These are phyloP conservation scores for Pocillopora grandis DNA, from an alignment of 92 coral and sea anemone species.

Conservation along the genomic window DNA sequence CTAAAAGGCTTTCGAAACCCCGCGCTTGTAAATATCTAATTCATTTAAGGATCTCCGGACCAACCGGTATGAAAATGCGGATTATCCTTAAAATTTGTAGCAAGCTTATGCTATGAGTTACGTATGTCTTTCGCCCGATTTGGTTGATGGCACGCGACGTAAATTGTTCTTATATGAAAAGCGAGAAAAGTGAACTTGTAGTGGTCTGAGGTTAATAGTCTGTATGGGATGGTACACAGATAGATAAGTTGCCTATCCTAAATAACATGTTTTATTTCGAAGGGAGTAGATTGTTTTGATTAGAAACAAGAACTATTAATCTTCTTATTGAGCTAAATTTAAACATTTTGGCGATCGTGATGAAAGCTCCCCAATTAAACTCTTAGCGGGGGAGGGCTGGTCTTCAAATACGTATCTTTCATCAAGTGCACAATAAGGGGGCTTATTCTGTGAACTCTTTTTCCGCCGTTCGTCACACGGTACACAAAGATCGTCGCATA, in stretches of 20 bases:
- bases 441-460: slow-evolving; percentile 7
- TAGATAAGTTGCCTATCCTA: not conserved
- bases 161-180: not conserved
- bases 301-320: not conserved
- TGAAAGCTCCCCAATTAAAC: slow-evolving; percentile 35
- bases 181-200: not conserved
- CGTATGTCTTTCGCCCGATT: not conserved
- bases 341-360: slow-evolving; percentile 23
- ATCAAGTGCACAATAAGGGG: slow-evolving; percentile 9
- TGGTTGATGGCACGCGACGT: slow-evolving; percentile 19
- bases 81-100: not conserved
- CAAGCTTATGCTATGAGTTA: not conserved
- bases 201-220: not conserved
- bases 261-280: not conserved
- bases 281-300: not conserved
- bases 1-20: slow-evolving; percentile 32
- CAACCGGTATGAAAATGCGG: slow-evolving; percentile 14
- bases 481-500: not conserved
- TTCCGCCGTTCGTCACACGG: slow-evolving; percentile 6
- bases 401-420: slow-evolving; percentile 27
- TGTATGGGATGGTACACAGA: not conserved
- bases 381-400: slow-evolving; percentile 39
- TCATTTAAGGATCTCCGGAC: slow-evolving; percentile 7
- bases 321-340: not conserved
- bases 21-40: not conserved